Percentiles rank a stretch among this genome's conserved stretches.
Conservation (phyloP, 2,797 vertebrate species). For the Xenentodon cancila region DNA sequence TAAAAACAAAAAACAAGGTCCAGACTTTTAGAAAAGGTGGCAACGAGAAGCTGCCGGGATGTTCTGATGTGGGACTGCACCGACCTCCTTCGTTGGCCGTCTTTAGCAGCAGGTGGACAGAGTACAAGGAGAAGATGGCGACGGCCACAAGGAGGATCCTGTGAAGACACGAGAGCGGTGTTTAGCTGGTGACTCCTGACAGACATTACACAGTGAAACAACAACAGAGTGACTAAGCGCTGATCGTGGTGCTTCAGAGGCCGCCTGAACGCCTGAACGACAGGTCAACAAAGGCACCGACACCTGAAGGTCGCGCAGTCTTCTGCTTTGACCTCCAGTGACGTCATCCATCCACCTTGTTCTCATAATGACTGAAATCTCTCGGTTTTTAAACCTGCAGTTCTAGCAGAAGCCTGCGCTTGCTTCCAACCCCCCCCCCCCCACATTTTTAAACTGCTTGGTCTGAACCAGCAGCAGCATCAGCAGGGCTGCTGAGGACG, state of each 20-base stretch:
- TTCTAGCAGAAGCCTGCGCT: too few relatives aligned
- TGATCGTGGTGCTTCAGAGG: slow-evolving; percentile 17
- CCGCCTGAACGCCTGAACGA: slow-evolving; percentile 23
- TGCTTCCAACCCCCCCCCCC: too few relatives aligned
- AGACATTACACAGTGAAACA: neutral
- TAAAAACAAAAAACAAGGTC: neutral
- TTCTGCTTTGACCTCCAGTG: neutral
- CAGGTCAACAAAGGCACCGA: slow-evolving; percentile 24
- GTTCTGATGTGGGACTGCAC: neutral
- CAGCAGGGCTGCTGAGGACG: slow-evolving; percentile 22
- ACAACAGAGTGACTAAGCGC: neutral
- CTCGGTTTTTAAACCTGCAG: too few relatives aligned
- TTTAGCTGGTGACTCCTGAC: neutral
- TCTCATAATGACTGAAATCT: neutral
- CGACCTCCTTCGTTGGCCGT: slow-evolving; percentile 98
- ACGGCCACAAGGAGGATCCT: slow-evolving; percentile 93
- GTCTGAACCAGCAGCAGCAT: slow-evolving; percentile 7
- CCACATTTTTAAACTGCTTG: too few relatives aligned
- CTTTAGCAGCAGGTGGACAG: slow-evolving; percentile 96
- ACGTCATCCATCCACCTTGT: too few relatives aligned
- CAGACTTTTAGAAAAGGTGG: neutral
- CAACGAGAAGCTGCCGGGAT: neutral
- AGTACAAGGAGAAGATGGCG: slow-evolving; percentile 94
- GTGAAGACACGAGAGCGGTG: slow-evolving; percentile 25
- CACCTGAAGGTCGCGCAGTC: slow-evolving; percentile 20